A percentile compares a stretch with the other conserved stretches of the same genome.
Conservation (phyloP, 2,797 vertebrate species). For the Dryobates pubescens region DNA sequence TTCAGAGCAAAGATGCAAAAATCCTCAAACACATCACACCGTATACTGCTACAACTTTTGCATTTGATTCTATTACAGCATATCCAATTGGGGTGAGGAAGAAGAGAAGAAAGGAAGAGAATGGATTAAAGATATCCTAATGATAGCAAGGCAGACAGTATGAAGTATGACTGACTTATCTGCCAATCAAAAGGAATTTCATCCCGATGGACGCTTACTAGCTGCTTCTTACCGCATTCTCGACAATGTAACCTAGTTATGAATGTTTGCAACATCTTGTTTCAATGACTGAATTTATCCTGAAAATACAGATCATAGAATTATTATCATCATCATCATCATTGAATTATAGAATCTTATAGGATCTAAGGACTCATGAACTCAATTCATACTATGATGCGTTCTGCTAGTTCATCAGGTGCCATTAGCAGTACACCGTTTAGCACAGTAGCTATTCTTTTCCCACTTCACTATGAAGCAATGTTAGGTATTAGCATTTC, state of each 20-base stretch:
- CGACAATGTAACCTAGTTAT: not conserved
- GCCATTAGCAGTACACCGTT: not conserved
- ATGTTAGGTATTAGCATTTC: not conserved
- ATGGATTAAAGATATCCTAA: not conserved
- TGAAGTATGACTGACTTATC: not conserved
- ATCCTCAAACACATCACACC: not conserved
- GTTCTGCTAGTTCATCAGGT: not conserved
- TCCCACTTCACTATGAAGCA: not conserved
- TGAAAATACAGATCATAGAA: not conserved
- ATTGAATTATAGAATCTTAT: too few species aligned
- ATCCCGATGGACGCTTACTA: not conserved
- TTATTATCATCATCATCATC: too few species aligned
- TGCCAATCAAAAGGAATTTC: conserved; percentile 15
- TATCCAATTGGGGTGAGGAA: not conserved
- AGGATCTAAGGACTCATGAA: not conserved
- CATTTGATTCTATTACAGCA: not conserved
- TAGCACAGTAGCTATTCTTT: not conserved
- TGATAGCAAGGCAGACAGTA: not conserved
- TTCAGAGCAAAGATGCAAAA: conserved; percentile 2
- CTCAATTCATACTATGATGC: not conserved
- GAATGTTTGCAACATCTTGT: not conserved
- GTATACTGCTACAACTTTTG: not conserved
- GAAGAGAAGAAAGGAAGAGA: not conserved
- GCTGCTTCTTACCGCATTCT: not conserved
- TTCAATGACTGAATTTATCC: not conserved